A percentile compares a stretch with the other conserved stretches of the same genome.
Conservation (phyloP, 1,140 invertebrate species). For the Drosophila bocki region DNA sequence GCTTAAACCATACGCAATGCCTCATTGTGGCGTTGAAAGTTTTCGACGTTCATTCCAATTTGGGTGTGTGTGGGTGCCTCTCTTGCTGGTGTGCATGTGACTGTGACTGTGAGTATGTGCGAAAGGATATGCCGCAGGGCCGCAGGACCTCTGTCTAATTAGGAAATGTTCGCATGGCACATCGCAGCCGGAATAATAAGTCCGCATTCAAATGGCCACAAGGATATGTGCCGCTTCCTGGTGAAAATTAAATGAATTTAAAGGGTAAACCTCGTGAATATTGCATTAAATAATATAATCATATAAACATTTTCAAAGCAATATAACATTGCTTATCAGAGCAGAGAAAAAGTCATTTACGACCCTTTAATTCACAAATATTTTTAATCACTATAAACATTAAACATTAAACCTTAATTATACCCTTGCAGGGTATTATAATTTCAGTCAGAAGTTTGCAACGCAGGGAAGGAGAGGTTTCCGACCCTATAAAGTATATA, state of each 20-base stretch:
- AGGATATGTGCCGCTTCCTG: not conserved
- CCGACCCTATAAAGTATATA: too few species aligned
- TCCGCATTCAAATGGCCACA: constrained; percentile 20
- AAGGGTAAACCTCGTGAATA: not conserved
- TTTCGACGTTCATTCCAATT: constrained; percentile 80
- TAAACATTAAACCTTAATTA: too few species aligned
- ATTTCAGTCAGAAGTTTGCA: too few species aligned
- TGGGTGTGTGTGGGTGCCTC: constrained; percentile 29
- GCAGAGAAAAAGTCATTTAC: too few species aligned
- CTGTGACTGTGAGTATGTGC: constrained; percentile 9
- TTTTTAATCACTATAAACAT: too few species aligned
- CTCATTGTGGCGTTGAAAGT: constrained; percentile 82
- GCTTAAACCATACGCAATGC: constrained; percentile 83
- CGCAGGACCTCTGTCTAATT: constrained; percentile 43
- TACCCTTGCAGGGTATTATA: too few species aligned
- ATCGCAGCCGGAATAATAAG: constrained; percentile 15
- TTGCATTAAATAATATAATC: too few species aligned
- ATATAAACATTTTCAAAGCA: too few species aligned
- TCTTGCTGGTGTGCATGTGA: not conserved
- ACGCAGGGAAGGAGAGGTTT: too few species aligned
- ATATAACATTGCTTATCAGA: too few species aligned
- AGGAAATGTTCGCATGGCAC: constrained; percentile 20
- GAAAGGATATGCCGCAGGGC: constrained; percentile 30
- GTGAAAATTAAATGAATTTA: not conserved
- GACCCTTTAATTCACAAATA: too few species aligned